These are phyloP conservation scores for Lerema accius DNA, from an alignment of 1,140 invertebrate species.

Conservation along the genomic window DNA sequence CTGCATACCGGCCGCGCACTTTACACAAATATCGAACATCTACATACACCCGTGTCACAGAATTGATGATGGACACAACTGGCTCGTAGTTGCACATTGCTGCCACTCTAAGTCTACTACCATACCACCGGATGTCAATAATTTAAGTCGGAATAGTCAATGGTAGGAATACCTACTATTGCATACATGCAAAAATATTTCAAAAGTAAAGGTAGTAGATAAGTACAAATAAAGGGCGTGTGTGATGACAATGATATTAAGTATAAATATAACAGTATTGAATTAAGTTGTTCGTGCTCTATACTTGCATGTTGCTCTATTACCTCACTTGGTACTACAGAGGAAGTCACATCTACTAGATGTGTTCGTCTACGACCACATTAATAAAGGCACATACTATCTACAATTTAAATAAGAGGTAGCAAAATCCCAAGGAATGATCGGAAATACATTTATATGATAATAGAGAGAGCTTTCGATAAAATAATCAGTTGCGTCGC, in stretches of 20 bases:
- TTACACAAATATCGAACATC: conserved; percentile 2
- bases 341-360: background rate
- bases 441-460: conserved; percentile 25
- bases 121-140: too few relatives aligned
- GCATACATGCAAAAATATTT: too few relatives aligned
- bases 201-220: too few relatives aligned
- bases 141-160: too few relatives aligned
- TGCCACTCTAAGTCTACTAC: too few relatives aligned
- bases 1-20: background rate
- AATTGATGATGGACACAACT: background rate
- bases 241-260: too few relatives aligned
- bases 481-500: conserved; percentile 20
- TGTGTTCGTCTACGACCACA: background rate
- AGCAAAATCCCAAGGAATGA: conserved; percentile 20
- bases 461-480: conserved; percentile 21
- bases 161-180: too few relatives aligned
- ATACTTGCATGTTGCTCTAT: too few relatives aligned
- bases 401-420: conserved; percentile 24
- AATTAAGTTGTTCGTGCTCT: too few relatives aligned
- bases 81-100: background rate
- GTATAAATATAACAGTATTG: too few relatives aligned
- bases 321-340: too few relatives aligned
- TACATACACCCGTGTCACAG: background rate
- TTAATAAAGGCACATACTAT: background rate
- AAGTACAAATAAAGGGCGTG: too few relatives aligned